Evolutionary conservation across 2,113 vertebrate genomes (phyloP).

Genomic region (Oenanthe melanoleuca): DNA sequence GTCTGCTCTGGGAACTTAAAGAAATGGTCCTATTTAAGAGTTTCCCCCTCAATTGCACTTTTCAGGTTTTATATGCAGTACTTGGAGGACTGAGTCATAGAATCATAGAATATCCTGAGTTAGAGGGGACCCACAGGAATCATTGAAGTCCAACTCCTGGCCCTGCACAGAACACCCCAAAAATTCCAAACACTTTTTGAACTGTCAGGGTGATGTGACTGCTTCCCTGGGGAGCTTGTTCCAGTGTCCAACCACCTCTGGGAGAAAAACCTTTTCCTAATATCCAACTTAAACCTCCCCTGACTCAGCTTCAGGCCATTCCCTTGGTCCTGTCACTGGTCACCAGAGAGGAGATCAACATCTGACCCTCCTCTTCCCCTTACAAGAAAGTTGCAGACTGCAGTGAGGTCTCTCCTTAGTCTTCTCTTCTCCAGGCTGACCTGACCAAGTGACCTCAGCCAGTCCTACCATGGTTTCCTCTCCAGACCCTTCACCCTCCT

Average conservation of each 20-base stretch:
- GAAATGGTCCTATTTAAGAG: not conserved
- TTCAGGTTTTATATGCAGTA: not conserved
- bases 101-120: not conserved
- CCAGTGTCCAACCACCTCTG: not conserved
- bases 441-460: not conserved
- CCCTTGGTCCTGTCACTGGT: not conserved
- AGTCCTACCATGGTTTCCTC: not conserved
- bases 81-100: not conserved
- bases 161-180: not conserved
- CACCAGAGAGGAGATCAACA: not conserved
- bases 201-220: not conserved
- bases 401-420: not conserved
- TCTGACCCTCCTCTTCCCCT: not conserved
- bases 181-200: not conserved
- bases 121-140: not conserved
- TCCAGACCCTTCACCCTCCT: rapidly evolving
- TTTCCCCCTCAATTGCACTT: not conserved
- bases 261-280: not conserved
- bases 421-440: not conserved
- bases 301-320: not conserved
- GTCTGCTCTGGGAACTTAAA: not conserved
- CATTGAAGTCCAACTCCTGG: not conserved
- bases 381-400: not conserved
- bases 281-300: not conserved
- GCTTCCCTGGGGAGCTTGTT: not conserved